Evolutionary conservation across 2,888 invertebrate species (phyloP).

Genomic region (Andrena chrysosceles): DNA sequence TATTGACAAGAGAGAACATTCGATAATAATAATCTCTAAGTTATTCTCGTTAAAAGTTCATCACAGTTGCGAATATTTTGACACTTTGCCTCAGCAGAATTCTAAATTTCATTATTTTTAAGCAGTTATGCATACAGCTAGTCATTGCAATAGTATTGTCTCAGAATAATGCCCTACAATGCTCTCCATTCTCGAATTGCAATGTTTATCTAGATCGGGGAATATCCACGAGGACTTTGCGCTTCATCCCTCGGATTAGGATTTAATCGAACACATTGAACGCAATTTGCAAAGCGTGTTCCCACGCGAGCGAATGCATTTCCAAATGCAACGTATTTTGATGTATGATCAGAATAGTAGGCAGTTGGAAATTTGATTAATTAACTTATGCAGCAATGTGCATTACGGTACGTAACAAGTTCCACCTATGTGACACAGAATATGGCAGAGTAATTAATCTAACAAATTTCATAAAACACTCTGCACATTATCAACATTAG

Average conservation of each 20-base stretch:
- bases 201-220: constrained; percentile 25
- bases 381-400: not conserved
- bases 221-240: constrained; percentile 21
- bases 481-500: too few relatives aligned
- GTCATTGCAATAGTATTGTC: not conserved
- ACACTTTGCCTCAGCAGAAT: too few relatives aligned
- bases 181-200: not conserved
- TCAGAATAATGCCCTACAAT: not conserved
- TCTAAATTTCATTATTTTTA: too few relatives aligned
- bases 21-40: too few relatives aligned
- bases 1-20: not conserved
- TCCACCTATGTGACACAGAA: too few relatives aligned
- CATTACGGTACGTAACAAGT: not conserved
- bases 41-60: too few relatives aligned
- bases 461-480: too few relatives aligned
- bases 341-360: not conserved
- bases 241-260: constrained; percentile 28
- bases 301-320: not conserved
- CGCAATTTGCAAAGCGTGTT: constrained; percentile 4
- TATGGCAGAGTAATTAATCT: too few relatives aligned
- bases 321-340: constrained; percentile 24
- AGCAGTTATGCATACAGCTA: not conserved
- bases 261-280: constrained; percentile 45
- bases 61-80: too few relatives aligned
- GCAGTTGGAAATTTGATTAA: constrained; percentile 11